Evolutionary conservation across 2,113 vertebrate genomes (phyloP), one percentile per base, ranked within the genome.

Genomic region (Polypterus senegalus): DNA sequence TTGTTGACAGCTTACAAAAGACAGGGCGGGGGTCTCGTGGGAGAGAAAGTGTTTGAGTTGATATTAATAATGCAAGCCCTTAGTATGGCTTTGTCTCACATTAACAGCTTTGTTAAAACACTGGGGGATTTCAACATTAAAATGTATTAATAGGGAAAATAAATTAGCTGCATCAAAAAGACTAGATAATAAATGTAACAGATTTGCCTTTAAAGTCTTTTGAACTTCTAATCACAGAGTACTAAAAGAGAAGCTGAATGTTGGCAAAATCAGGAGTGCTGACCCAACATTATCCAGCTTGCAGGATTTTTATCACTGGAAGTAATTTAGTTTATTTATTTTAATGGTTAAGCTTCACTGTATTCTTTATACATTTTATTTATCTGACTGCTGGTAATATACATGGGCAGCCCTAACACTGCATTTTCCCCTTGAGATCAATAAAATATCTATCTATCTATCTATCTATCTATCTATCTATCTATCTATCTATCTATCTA

Each of bases 51-150:
- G 56, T 57, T 57, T 57, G 56, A 57, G 56, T 57, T 45, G 56
- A 27, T 27, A 57, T 57, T 57, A 57, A 57, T 57, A 57, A 57
- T 57, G 56, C 46, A 57, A 45, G 56, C 46, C 56, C 56, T 57
- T 45, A 11, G 56, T 57, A 45, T 57, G 27, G 27, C 56, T 57
- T 11, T 44, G 27, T 57, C 56, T 57, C 56, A 9, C 27, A 57
- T 57, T 57, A 57, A 44, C 56, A 57, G 56, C 56, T 57, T 27
- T 57, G 56, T 57, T 57, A 57, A 57, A 7, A 57, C 3, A 57
- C 43, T 27, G 27, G 27, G 56, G 56, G 56, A 57, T 57, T 57
- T 11, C 9, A 57, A 44, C 56, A 57, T 57, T 57, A 57, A 11
- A 57, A 57, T 57, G 27, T 57, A 3, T 57, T 57, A 57, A 57